Evolutionary conservation across 2,888 invertebrate species (phyloP).

Genomic region (Blastobasis adustella): DNA sequence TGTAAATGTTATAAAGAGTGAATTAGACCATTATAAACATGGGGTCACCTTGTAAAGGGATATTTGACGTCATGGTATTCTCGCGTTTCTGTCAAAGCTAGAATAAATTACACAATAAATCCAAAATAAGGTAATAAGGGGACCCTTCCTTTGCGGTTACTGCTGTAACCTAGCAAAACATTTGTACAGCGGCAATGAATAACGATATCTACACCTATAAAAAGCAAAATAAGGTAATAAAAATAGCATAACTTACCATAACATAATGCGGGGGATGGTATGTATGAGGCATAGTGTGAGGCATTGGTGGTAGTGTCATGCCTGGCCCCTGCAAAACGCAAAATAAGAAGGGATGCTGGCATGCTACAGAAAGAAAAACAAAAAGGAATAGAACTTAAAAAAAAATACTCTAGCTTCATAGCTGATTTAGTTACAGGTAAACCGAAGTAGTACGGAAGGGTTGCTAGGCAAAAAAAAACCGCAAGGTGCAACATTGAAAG

Average conservation of each 20-base stretch:
- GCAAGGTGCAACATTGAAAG: slow-evolving; percentile 20
- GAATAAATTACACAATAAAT: no score
- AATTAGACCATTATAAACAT: no score
- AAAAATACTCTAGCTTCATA: slow-evolving; percentile 8
- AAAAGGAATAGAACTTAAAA: slow-evolving; percentile 27
- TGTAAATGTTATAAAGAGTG: no score
- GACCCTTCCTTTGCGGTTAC: no score
- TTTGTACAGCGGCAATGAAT: no score
- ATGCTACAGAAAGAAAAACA: slow-evolving; percentile 55
- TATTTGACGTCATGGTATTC: no score
- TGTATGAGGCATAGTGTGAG: slow-evolving; percentile 72
- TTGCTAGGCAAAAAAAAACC: slow-evolving; percentile 4
- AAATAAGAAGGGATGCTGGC: slow-evolving; percentile 52
- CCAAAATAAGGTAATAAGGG: no score
- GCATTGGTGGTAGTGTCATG: slow-evolving; percentile 69
- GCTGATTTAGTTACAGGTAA: background rate
- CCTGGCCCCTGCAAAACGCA: slow-evolving; percentile 72
- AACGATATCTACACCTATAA: background rate
- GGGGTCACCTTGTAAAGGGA: no score
- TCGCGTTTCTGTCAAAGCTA: no score
- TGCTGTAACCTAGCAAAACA: no score
- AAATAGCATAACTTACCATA: slow-evolving; percentile 59
- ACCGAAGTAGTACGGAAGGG: background rate
- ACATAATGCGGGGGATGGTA: slow-evolving; percentile 73
- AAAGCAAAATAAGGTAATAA: slow-evolving; percentile 4